Evolutionary conservation across 2,888 invertebrate species (phyloP).

Genomic region (Blastobasis adustella): DNA sequence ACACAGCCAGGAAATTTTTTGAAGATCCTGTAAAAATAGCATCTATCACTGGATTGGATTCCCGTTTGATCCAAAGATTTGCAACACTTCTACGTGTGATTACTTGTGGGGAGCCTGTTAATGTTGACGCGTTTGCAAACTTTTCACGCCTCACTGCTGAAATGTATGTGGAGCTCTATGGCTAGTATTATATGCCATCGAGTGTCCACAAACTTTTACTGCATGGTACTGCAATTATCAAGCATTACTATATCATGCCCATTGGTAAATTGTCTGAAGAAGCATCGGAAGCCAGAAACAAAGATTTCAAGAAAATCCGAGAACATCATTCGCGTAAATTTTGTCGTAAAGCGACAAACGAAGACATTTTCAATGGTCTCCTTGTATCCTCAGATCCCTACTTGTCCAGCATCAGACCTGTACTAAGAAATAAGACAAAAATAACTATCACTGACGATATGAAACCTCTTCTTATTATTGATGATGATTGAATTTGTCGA

Average conservation of each 20-base stretch:
- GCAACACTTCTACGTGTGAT: not conserved
- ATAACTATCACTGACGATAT: not conserved
- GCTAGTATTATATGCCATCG: constrained; percentile 26
- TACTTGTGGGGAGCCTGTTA: not conserved
- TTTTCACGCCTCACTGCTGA: not conserved
- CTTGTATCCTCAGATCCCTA: constrained; percentile 17
- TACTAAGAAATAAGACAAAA: not conserved
- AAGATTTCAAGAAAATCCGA: constrained; percentile 15
- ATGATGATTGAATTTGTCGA: not conserved
- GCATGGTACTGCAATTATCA: constrained; percentile 12
- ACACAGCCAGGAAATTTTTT: not conserved
- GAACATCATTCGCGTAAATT: constrained; percentile 19
- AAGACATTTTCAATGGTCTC: constrained; percentile 17
- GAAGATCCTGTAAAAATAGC: not conserved
- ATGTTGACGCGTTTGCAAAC: not conserved
- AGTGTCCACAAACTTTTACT: constrained; percentile 5
- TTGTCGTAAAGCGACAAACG: constrained; percentile 12
- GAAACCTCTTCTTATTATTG: constrained; percentile 1
- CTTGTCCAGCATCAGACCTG: constrained; percentile 11
- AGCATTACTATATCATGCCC: constrained; percentile 15
- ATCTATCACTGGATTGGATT: not conserved
- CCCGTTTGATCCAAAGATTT: not conserved
- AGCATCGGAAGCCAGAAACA: constrained; percentile 23
- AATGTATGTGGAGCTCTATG: constrained; percentile 11
- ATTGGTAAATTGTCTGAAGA: constrained; percentile 24